Base-by-base conservation (phyloP, 2,113 vertebrate species). In the Mirza zaza region DNA sequence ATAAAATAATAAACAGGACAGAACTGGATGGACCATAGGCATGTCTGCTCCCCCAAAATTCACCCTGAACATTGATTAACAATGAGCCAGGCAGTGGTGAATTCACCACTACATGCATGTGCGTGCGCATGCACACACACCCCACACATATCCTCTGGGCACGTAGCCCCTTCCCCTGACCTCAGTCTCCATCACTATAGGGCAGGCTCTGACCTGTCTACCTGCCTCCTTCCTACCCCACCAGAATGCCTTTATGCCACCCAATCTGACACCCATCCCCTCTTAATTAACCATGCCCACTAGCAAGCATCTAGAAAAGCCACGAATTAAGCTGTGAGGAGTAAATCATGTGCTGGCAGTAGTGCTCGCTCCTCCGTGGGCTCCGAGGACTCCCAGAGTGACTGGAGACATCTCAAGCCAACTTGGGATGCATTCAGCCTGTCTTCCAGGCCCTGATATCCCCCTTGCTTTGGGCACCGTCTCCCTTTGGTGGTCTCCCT, bases 1-100 rank as follows among this genome's bases (percentile, higher is more conserved):
- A 88, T 17, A 29, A 80, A 87, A 52, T 70, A 80, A 81, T 25
- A 67, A 85, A 71, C 29, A 81, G n/a, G 61, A 73, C n/a, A 70
- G 36, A 45, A 23, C 10, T 32, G 1, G 17, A 1, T 73, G 29
- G 11, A 8, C 39, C 36, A 6, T 70, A 48, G 59, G 25, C 48
- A 8, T 79, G 21, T 32, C 52, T 83, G 11, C 45, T 80, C 15
- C n/a, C 52, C 6, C 0, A 65, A 87, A 71, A 39, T n/a, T 71
- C 12, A 59, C 42, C 18, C 48, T 42, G 25, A 65, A 59, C 11
- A 29, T 34, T 25, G 55, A n/a, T 42, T 9, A 67, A 81, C 14
- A 13, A 48, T 86, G 29, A 70, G 20, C 32, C 36, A 21, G 39
- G 52, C 34, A 80, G 50, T 39, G 61, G 57, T 68, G 32, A 84